Conservation (phyloP, 2,888 invertebrate genomes). For the Cremastinae sp. region DNA sequence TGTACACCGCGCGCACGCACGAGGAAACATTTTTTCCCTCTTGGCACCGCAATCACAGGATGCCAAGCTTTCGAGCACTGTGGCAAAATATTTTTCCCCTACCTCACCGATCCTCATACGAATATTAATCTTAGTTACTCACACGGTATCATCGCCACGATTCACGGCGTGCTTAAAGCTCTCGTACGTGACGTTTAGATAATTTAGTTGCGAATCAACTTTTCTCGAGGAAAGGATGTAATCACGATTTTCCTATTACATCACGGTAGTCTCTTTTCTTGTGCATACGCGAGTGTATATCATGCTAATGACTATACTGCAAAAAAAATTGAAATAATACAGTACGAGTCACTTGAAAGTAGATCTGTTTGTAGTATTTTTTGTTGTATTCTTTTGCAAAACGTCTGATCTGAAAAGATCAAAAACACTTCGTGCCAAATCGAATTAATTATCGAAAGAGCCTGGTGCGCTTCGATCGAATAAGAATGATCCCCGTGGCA, state of each 20-base stretch:
- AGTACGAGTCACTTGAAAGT: no score
- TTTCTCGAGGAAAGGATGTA: neutral
- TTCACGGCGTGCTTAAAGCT: constrained; percentile 12
- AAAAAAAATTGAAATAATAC: constrained; percentile 40
- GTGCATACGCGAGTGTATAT: neutral
- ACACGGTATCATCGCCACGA: neutral
- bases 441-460: no score
- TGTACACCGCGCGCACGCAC: neutral
- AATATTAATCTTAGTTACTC: neutral
- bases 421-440: no score
- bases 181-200: constrained; percentile 37
- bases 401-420: no score
- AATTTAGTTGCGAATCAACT: constrained; percentile 24
- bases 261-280: neutral
- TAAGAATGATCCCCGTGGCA: no score
- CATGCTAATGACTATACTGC: neutral
- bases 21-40: constrained; percentile 3
- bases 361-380: no score
- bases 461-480: no score
- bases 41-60: constrained; percentile 67
- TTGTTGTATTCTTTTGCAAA: no score
- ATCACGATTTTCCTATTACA: constrained; percentile 20
- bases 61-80: constrained; percentile 61
- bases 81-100: constrained; percentile 47
- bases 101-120: constrained; percentile 6